These are phyloP conservation scores for Chamaedrilus cognettii DNA, from an alignment of 2,888 invertebrate species.

Conservation along the genomic window DNA sequence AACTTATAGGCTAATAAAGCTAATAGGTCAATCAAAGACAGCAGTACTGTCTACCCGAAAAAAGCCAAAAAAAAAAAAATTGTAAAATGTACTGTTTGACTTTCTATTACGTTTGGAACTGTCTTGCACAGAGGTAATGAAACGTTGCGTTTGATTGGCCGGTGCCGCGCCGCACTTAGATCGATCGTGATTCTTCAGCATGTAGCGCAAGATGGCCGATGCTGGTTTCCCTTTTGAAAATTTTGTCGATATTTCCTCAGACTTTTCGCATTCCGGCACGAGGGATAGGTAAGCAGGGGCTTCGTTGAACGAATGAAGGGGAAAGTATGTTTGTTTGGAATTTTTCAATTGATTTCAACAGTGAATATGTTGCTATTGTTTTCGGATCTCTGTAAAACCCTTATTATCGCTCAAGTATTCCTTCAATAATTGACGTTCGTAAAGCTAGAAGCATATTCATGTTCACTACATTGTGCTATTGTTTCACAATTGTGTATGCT, in stretches of 20 bases:
- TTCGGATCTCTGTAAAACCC: not conserved
- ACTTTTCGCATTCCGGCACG: not conserved
- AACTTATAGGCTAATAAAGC: too few species aligned
- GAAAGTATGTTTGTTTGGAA: not conserved
- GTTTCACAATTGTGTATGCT: not conserved
- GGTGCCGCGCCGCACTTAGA: too few species aligned
- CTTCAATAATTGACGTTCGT: not conserved
- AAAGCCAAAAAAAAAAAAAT: too few species aligned
- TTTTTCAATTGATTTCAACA: not conserved
- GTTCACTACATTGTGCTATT: not conserved
- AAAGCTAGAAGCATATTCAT: too few species aligned
- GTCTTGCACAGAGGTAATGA: too few species aligned
- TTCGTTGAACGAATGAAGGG: too few species aligned
- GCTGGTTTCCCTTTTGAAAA: not conserved
- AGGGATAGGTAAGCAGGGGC: not conserved
- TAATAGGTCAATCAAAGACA: too few species aligned
- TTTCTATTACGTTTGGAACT: too few species aligned
- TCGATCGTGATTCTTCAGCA: too few species aligned
- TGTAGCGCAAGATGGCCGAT: slow-evolving; percentile 5
- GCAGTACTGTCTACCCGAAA: too few species aligned
- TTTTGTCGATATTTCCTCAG: not conserved
- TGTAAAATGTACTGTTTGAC: too few species aligned
- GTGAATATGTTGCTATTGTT: not conserved
- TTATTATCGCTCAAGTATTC: not conserved
- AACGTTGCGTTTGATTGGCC: too few species aligned